Conservation (phyloP, 2,113 vertebrate species). For the Dromiciops gliroides region DNA sequence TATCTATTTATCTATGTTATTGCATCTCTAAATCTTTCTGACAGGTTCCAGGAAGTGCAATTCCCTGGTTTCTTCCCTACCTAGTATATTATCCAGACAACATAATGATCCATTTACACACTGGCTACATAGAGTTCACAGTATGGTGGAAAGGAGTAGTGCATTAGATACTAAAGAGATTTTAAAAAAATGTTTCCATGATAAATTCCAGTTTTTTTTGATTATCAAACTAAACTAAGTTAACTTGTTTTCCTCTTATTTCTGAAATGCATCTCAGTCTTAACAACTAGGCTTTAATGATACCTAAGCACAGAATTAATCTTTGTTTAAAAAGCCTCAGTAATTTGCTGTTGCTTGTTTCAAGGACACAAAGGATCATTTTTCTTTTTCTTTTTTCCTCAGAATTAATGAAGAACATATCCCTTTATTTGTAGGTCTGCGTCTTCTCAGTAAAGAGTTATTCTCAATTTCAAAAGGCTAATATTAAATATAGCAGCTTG, state of each 20-base stretch:
- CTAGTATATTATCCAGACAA: neutral
- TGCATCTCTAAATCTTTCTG: slow-evolving; percentile 37
- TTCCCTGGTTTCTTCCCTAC: neutral
- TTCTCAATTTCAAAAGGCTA: neutral
- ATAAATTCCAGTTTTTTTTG: neutral
- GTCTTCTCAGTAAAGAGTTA: neutral
- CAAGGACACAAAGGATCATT: neutral
- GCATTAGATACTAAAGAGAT: fast-evolving
- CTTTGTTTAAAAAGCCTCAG: slow-evolving; percentile 1
- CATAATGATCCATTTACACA: slow-evolving; percentile 7
- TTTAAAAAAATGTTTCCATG: neutral
- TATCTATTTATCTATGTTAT: neutral
- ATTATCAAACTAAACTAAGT: neutral
- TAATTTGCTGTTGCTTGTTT: neutral
- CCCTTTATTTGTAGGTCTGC: neutral
- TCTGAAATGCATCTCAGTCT: neutral
- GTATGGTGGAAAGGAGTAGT: neutral
- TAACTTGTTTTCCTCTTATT: neutral
- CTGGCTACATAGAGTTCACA: neutral
- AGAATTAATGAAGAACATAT: neutral
- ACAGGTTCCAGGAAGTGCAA: slow-evolving; percentile 1
- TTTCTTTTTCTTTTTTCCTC: neutral
- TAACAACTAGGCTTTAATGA: neutral
- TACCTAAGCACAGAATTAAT: neutral
- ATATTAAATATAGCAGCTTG: neutral